Percentiles rank a stretch among this genome's conserved stretches.
Conservation (phyloP, 2,113 vertebrate genomes). For the Furnarius figulus region DNA sequence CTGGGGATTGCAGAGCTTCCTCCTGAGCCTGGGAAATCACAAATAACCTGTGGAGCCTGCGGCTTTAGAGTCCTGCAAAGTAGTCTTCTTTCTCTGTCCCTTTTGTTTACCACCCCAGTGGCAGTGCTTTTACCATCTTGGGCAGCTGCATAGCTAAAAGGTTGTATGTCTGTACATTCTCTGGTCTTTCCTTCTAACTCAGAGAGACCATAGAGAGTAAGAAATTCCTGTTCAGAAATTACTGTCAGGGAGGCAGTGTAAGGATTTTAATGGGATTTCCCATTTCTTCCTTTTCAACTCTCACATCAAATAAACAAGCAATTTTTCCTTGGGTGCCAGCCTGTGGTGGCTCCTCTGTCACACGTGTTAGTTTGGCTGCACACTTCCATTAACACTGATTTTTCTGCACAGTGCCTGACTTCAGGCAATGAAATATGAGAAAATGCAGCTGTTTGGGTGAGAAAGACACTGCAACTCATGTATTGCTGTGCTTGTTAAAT, state of each 20-base stretch:
- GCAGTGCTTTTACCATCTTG: not conserved
- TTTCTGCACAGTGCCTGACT: not conserved
- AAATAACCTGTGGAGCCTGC: not conserved
- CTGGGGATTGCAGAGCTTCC: not conserved
- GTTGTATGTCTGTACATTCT: not conserved
- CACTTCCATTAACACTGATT: not conserved
- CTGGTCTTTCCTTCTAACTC: not conserved
- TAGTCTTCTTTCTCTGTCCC: not conserved
- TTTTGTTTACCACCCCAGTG: not conserved
- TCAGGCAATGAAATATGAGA: not conserved
- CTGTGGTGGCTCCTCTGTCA: not conserved
- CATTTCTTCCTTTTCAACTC: not conserved
- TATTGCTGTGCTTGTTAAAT: not conserved
- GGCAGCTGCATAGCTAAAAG: not conserved
- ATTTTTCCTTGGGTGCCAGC: not conserved
- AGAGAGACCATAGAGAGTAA: not conserved
- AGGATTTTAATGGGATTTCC: not conserved
- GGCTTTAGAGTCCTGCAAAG: not conserved
- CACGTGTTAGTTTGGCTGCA: accelerated
- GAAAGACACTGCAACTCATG: not conserved
- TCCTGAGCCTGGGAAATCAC: conserved; percentile 5
- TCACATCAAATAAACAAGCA: not conserved
- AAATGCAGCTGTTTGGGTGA: not conserved
- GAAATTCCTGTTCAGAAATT: not conserved
- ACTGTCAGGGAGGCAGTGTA: not conserved